Percentiles rank a stretch among this genome's conserved stretches.
Evolutionary conservation across 2,888 invertebrate species (phyloP).

Genomic region (Microchrysa polita): DNA sequence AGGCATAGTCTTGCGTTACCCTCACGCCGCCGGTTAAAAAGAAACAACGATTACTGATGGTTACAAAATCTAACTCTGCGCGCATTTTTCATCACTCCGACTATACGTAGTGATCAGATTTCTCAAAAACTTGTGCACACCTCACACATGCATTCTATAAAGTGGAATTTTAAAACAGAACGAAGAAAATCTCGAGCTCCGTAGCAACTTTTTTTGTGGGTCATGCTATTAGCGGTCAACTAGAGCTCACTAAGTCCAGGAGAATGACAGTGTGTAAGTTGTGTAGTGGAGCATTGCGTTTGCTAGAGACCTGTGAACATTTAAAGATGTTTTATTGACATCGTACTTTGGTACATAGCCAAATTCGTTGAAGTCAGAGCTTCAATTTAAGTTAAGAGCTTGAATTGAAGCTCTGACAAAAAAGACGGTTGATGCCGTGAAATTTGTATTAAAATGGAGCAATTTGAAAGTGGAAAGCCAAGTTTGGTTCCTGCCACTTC

Average conservation of each 20-base stretch:
- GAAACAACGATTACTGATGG: neutral
- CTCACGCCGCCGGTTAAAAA: neutral
- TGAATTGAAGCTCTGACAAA: too few relatives aligned
- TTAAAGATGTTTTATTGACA: neutral
- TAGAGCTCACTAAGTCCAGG: neutral
- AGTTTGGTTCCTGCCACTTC: too few relatives aligned
- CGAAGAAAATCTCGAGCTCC: neutral
- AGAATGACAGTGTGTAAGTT: neutral
- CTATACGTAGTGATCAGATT: neutral
- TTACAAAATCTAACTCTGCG: neutral
- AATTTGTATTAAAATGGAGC: too few relatives aligned
- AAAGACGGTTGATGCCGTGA: too few relatives aligned
- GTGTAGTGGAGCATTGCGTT: neutral
- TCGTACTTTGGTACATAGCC: too few relatives aligned
- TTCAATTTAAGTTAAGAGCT: too few relatives aligned
- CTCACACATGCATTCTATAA: neutral
- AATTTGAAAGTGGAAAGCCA: too few relatives aligned
- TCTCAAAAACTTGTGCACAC: neutral
- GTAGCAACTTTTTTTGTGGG: constrained; percentile 8
- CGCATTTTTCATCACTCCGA: neutral
- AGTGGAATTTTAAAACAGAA: constrained; percentile 5
- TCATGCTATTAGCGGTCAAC: neutral
- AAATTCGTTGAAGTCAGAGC: too few relatives aligned
- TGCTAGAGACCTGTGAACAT: neutral
- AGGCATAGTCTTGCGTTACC: constrained; percentile 24